Evolutionary conservation across 2,888 invertebrate species (phyloP).

Genomic region (Willowsia nigromaculata): DNA sequence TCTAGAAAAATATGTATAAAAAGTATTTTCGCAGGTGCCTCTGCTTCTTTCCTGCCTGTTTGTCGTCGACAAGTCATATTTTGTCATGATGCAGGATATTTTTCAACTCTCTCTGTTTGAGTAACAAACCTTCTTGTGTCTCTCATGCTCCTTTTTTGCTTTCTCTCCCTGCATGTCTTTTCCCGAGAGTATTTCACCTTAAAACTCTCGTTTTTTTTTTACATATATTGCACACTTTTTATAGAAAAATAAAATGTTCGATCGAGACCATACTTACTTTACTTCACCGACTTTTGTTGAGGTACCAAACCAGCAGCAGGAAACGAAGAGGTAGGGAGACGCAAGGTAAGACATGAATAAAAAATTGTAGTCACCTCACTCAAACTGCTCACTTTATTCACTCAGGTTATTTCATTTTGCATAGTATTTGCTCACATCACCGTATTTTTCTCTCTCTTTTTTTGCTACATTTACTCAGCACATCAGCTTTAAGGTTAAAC

Average conservation of each 20-base stretch:
- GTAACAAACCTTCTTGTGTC: conserved; percentile 31
- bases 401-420: conserved; percentile 68
- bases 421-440: conserved; percentile 37
- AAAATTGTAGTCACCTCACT: conserved; percentile 62
- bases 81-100: conserved; percentile 74
- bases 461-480: conserved; percentile 54
- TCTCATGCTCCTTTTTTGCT: neutral
- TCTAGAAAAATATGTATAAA: neutral
- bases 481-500: conserved; percentile 43
- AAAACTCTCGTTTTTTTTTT: conserved; percentile 43
- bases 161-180: conserved; percentile 33
- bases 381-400: conserved; percentile 55
- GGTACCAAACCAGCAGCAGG: neutral
- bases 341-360: conserved; percentile 51
- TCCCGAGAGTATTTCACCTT: conserved; percentile 66
- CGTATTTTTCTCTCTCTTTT: conserved; percentile 26
- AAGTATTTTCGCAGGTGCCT: conserved; percentile 76
- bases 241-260: neutral
- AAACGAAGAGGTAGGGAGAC: neutral
- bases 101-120: conserved; percentile 69
- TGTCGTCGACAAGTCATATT: conserved; percentile 76
- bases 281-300: neutral
- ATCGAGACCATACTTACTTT: neutral
- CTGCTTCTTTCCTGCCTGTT: conserved; percentile 59
- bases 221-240: conserved; percentile 3